Conservation (phyloP, 2,113 vertebrate genomes). For the Myrmophylax atrothorax region DNA sequence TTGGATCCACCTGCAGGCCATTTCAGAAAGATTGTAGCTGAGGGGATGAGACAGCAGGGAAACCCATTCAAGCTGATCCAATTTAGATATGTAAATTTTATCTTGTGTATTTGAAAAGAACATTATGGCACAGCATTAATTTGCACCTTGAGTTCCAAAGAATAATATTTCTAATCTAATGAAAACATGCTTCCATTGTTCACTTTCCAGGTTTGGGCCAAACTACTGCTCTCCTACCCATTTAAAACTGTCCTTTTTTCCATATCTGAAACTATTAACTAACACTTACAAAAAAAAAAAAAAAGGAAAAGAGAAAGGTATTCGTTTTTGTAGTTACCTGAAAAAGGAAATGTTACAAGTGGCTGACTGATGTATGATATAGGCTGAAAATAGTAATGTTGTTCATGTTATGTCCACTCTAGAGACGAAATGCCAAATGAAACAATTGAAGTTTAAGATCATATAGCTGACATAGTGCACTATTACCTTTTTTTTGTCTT, state of each 20-base stretch:
- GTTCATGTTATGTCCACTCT: neutral
- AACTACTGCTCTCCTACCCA: neutral
- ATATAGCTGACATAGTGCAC: neutral
- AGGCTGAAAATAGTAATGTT: neutral
- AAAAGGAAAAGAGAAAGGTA: neutral
- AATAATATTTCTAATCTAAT: constrained; percentile 79
- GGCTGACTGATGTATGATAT: neutral
- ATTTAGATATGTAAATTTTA: constrained; percentile 87
- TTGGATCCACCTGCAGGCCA: constrained; percentile 70
- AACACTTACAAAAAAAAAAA: neutral
- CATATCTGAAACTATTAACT: constrained; percentile 39
- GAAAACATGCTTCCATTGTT: constrained; percentile 71
- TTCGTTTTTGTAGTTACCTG: neutral
- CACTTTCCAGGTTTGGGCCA: constrained; percentile 24
- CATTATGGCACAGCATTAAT: constrained; percentile 69
- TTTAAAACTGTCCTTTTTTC: constrained; percentile 2
- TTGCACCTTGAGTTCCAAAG: constrained; percentile 76
- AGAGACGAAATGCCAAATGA: neutral
- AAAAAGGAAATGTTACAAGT: neutral
- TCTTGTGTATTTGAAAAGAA: constrained; percentile 73
- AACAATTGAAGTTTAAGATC: neutral
- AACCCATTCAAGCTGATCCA: constrained; percentile 78
- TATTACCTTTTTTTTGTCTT: neutral
- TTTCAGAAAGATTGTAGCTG: constrained; percentile 54
- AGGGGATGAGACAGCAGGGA: constrained; percentile 65